These are phyloP conservation scores for Agapornis roseicollis DNA, from an alignment of 2,113 vertebrate genomes.

Conservation along the genomic window DNA sequence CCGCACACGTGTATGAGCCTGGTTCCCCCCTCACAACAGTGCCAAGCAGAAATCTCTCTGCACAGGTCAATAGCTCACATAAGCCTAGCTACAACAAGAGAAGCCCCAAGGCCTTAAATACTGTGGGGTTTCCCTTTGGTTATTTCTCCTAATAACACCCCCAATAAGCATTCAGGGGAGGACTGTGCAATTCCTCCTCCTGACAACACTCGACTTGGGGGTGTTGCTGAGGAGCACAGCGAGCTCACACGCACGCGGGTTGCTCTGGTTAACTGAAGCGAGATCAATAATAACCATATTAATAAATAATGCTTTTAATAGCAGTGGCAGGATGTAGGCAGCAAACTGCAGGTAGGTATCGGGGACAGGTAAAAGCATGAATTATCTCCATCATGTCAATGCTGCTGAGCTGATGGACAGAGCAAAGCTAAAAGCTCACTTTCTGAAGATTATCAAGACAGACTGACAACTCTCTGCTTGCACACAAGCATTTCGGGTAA, in stretches of 20 bases:
- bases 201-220: background rate
- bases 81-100: background rate
- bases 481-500: background rate
- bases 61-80: accelerated
- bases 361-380: background rate
- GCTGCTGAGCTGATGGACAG: background rate
- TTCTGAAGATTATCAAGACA: background rate
- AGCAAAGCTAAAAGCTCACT: slow-evolving; percentile 13
- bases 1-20: accelerated
- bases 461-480: background rate
- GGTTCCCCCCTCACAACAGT: accelerated
- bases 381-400: background rate
- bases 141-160: background rate
- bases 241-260: background rate
- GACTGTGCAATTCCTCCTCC: background rate
- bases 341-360: background rate
- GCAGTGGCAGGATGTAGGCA: background rate
- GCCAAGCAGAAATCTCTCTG: background rate
- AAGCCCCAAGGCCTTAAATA: background rate
- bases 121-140: accelerated
- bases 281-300: slow-evolving; percentile 40
- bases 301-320: slow-evolving; percentile 53
- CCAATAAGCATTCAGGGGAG: background rate
- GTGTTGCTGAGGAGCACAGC: background rate
- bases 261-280: slow-evolving; percentile 11